These are phyloP conservation scores for Mongoloraphidia duomilia DNA, from an alignment of 2,888 invertebrate species.

Conservation along the genomic window DNA sequence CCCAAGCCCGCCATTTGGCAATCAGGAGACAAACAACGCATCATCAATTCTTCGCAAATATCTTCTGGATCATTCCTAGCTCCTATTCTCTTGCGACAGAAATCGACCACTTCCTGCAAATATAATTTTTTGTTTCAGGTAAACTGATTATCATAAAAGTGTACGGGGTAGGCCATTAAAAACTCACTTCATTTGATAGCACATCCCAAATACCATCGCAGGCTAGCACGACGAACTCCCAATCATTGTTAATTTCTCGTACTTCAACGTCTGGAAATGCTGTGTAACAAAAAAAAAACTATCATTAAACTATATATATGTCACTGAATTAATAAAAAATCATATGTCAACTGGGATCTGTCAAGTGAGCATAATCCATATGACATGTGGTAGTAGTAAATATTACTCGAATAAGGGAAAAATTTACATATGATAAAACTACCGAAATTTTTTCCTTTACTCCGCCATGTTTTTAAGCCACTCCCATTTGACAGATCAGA, in stretches of 20 bases:
- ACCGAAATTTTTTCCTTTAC: too few relatives aligned
- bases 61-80: constrained; percentile 77
- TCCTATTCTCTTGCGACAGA: constrained; percentile 71
- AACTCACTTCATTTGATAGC: constrained; percentile 64
- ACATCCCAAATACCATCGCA: constrained; percentile 99
- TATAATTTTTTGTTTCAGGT: neutral
- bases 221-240: constrained; percentile 92
- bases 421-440: too few relatives aligned
- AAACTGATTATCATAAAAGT: neutral
- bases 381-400: too few relatives aligned
- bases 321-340: too few relatives aligned
- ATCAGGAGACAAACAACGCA: constrained; percentile 90
- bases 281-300: constrained; percentile 27
- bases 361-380: too few relatives aligned
- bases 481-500: too few relatives aligned
- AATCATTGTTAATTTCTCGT: constrained; percentile 66
- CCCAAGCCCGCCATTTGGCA: constrained; percentile 93
- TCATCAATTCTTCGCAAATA: constrained; percentile 93
- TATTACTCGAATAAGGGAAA: too few relatives aligned
- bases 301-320: too few relatives aligned
- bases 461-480: too few relatives aligned
- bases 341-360: too few relatives aligned
- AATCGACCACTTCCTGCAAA: constrained; percentile 69
- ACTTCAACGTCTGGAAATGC: constrained; percentile 88
- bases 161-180: neutral